Percentiles rank a stretch among this genome's conserved stretches.
phyloP scores from a whole-genome alignment of 2,888 invertebrate species.

The Shargacucullia verbasci region DNA sequence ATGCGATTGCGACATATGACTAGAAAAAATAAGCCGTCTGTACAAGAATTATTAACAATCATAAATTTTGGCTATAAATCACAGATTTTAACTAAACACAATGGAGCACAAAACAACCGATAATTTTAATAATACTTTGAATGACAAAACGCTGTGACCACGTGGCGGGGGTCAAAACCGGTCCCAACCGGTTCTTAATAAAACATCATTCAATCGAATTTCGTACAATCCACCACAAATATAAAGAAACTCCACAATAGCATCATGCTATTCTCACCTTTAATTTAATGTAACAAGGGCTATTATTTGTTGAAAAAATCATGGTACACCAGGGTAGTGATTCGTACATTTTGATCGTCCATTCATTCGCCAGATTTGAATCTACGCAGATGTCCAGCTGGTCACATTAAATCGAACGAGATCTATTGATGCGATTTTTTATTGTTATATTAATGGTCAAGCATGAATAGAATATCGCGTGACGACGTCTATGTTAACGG shows the following conservation, averaged over 20 bases:
- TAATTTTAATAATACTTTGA: conserved; percentile 82
- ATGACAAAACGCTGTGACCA: conserved; percentile 83
- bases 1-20: not conserved
- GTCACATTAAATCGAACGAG: conserved; percentile 67
- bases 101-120: conserved; percentile 76
- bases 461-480: conserved; percentile 45
- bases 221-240: conserved; percentile 65
- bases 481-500: conserved; percentile 48
- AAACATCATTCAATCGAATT: conserved; percentile 85
- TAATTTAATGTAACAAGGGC: conserved; percentile 37
- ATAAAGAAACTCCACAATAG: conserved; percentile 33
- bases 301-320: conserved; percentile 26
- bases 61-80: conserved; percentile 58
- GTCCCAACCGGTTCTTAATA: conserved; percentile 83
- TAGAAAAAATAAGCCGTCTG: conserved; percentile 2
- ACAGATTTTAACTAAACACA: conserved; percentile 60
- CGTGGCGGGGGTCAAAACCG: conserved; percentile 83
- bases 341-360: conserved; percentile 59
- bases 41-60: conserved; percentile 26
- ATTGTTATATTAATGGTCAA: conserved; percentile 62
- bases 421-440: conserved; percentile 76
- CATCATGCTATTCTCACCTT: conserved; percentile 47
- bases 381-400: conserved; percentile 77
- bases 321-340: conserved; percentile 25
- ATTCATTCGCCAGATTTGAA: conserved; percentile 67